Evolutionary conservation across 2,888 invertebrate genomes (phyloP), one percentile per base, ranked within the genome.

Genomic region (Eustalomyia histrio): DNA sequence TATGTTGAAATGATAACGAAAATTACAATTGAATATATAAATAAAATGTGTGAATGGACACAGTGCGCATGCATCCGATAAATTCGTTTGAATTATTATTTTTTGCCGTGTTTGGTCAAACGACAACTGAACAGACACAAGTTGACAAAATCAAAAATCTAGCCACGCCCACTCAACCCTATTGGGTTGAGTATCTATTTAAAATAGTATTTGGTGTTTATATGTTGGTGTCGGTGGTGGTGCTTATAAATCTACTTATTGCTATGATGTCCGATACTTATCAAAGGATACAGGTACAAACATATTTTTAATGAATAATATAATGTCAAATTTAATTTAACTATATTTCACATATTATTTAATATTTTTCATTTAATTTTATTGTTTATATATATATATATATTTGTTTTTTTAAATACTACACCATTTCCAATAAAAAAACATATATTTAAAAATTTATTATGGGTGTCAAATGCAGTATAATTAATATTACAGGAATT

Each of bases 231-330:
- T 98, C 99, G 84, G 97, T 99, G 89, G 97, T 99, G 90, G 99
- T 99, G 87, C 94, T 99, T 87, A 99, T 99, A 92, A 99, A 99
- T 92, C 94, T 99, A 85, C 95, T 99, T 91, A 99, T 99, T 93
- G 99, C 99, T 93, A 99, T 99, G 99, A 99, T 99, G 99, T 98
- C 99, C 90, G 99, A 99, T 93, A 99, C 99, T 82, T 99, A 99
- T 92, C 99, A 99, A 91, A 94, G 98, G 90, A 99, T 99, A 90
- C 98, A 99, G 94, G 97, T 95, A 94, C 93, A 91, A 89, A 39
- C 39, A 39, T 87, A 39, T n/a, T 29, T 29, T 29, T 29, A 29
- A 21, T 21, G 21, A 47, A 47, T 2, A 5, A 47, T 72, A 76
- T 78, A 69, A 69, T 58, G 83, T 24, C n/a, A 12, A 47, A 1